Percentiles rank a stretch among this genome's conserved stretches.
These are phyloP conservation scores for Clarias batrachus DNA, from an alignment of 2,113 vertebrate genomes.

Conservation along the genomic window DNA sequence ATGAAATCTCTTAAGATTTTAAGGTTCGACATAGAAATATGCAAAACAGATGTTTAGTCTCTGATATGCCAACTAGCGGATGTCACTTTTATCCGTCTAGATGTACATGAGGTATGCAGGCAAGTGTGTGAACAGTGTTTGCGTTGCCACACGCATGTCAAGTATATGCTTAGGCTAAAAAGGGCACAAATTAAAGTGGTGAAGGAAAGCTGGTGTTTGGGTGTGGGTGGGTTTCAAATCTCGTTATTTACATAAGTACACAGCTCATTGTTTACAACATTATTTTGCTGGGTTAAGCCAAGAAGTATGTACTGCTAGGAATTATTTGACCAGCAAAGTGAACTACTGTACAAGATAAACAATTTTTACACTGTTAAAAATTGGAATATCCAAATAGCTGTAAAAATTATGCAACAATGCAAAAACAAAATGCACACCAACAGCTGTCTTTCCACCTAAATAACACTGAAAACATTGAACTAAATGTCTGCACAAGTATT, in stretches of 20 bases:
- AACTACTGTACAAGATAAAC: neutral
- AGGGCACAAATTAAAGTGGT: neutral
- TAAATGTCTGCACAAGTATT: neutral
- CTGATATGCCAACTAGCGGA: neutral
- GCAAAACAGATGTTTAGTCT: neutral
- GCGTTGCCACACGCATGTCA: neutral
- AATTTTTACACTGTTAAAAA: neutral
- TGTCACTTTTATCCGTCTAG: neutral
- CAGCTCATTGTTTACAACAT: neutral
- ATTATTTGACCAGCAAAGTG: neutral
- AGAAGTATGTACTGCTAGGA: neutral
- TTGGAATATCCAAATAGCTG: neutral
- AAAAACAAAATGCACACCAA: neutral
- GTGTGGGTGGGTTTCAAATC: neutral
- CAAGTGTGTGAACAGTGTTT: neutral
- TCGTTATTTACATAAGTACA: conserved; percentile 3
- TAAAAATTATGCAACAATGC: neutral
- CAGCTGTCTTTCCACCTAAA: neutral
- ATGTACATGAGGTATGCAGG: neutral
- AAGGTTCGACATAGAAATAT: neutral
- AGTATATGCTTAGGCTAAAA: neutral
- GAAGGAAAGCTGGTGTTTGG: neutral
- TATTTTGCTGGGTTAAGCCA: neutral
- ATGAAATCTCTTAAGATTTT: neutral
- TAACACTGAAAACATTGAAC: neutral